Conservation (phyloP, 2,797 vertebrate genomes). For the Poecilia gillii region DNA sequence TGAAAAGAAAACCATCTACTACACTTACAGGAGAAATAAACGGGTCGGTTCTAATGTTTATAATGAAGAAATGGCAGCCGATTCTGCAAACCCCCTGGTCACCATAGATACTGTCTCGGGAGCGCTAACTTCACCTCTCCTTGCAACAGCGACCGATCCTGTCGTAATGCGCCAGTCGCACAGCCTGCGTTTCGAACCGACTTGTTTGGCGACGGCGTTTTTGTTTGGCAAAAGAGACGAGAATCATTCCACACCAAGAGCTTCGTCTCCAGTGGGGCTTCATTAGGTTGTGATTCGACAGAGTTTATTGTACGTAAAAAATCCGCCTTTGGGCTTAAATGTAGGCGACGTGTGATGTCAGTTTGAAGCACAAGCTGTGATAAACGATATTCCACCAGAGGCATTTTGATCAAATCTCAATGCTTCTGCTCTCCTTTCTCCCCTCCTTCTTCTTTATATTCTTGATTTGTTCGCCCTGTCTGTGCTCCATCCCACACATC, state of each 20-base stretch:
- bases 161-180: not conserved
- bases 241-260: not conserved
- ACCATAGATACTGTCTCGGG: not conserved
- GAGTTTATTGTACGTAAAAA: not conserved
- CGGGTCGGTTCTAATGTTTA: not conserved
- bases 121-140: not conserved
- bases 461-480: conserved; percentile 55
- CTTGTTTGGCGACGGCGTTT: not conserved
- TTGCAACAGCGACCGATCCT: not conserved
- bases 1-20: not conserved
- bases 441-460: conserved; percentile 46
- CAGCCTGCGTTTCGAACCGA: not conserved
- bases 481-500: conserved; percentile 65
- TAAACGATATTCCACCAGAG: conserved; percentile 40
- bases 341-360: conserved; percentile 21
- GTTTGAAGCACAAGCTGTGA: conserved; percentile 44
- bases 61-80: not conserved
- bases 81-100: not conserved
- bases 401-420: conserved; percentile 55
- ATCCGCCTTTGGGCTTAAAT: not conserved
- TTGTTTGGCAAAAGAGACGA: not conserved
- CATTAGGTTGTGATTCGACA: not conserved
- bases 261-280: not conserved
- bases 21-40: not conserved
- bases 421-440: conserved; percentile 29